A percentile compares a stretch with the other conserved stretches of the same genome.
phyloP scores from a whole-genome alignment of 1,140 invertebrate species.

The Trachymyrmex cornetzi region DNA sequence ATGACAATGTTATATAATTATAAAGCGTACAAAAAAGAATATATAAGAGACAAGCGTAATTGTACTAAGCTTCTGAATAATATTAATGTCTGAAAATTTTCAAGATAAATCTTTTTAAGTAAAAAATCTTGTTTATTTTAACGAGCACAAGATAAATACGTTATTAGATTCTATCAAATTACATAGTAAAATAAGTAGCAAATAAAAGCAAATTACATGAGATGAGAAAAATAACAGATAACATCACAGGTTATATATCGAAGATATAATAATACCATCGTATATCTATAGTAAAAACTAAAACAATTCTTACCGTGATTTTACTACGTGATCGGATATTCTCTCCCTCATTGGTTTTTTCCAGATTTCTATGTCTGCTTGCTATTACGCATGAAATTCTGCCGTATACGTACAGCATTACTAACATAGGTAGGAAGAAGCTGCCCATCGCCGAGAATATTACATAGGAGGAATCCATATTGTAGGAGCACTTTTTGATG shows the following conservation, averaged over 20 bases:
- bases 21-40: neutral
- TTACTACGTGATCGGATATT: conserved; percentile 65
- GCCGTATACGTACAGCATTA: conserved; percentile 97
- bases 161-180: conserved; percentile 3
- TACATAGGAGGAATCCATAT: conserved; percentile 94
- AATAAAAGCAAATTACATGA: neutral
- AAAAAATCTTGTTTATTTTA: neutral
- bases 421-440: conserved; percentile 96
- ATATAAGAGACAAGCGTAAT: neutral
- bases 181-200: neutral
- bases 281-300: neutral
- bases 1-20: neutral
- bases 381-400: conserved; percentile 95
- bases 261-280: neutral
- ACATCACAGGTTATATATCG: too few relatives aligned
- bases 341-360: conserved; percentile 72
- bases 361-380: conserved; percentile 87
- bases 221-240: neutral
- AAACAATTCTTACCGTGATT: conserved; percentile 58
- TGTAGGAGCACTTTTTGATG: conserved; percentile 89
- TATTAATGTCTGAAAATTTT: neutral
- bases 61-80: neutral
- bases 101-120: neutral
- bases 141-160: neutral
- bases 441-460: conserved; percentile 97